These are phyloP conservation scores for Ascidia mentula DNA, from an alignment of 23 tunicate species.

Conservation along the genomic window DNA sequence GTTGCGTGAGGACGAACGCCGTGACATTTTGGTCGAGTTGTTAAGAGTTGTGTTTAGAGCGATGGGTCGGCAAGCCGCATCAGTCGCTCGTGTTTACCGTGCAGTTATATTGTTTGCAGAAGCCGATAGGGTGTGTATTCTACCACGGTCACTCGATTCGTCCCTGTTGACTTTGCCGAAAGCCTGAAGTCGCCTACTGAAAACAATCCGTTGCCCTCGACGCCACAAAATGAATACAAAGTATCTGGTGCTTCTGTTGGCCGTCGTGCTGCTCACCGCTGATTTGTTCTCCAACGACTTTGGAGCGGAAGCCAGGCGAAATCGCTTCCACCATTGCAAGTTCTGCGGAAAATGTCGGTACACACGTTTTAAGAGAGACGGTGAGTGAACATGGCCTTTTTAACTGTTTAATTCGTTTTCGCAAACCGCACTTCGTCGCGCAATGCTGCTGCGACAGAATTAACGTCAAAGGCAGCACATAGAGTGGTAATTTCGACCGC, in stretches of 20 bases:
- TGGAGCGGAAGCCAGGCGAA: neutral
- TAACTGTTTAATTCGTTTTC: too few species aligned
- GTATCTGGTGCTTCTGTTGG: neutral
- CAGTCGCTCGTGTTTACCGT: neutral
- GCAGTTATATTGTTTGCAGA: neutral
- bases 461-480: too few species aligned
- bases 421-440: too few species aligned
- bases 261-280: neutral
- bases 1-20: too few species aligned
- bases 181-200: neutral
- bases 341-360: neutral
- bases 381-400: too few species aligned
- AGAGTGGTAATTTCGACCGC: too few species aligned
- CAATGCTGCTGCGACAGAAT: too few species aligned
- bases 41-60: too few species aligned
- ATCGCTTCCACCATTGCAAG: neutral
- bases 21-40: too few species aligned
- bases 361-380: neutral
- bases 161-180: neutral
- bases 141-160: neutral
- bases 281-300: neutral
- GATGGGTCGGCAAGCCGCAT: too few species aligned
- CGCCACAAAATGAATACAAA: neutral
- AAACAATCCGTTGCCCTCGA: neutral
- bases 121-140: neutral